Conservation (phyloP, 2,113 vertebrate genomes). For the Asarcornis scutulata region DNA sequence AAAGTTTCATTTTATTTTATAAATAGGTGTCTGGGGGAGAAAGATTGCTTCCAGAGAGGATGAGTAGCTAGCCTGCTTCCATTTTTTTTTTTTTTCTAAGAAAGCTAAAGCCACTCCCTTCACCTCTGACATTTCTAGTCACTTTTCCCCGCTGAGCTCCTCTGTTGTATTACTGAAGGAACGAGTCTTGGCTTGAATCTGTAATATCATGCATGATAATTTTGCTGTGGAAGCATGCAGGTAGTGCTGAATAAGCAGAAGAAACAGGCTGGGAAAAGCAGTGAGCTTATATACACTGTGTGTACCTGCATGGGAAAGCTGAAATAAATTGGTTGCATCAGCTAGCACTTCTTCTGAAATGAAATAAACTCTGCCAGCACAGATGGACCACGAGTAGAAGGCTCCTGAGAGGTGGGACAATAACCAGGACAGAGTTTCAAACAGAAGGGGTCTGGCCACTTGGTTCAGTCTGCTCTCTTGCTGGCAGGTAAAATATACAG, state of each 20-base stretch:
- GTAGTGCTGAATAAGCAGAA: slow-evolving; percentile 44
- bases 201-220: not conserved
- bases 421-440: not conserved
- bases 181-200: slow-evolving; percentile 14
- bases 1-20: not conserved
- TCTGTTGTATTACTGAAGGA: fast-evolving
- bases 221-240: not conserved
- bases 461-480: not conserved
- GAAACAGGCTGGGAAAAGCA: not conserved
- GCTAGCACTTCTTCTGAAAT: not conserved
- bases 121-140: not conserved
- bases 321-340: not conserved
- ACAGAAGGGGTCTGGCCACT: not conserved
- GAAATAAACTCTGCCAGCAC: not conserved
- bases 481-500: not conserved
- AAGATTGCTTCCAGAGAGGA: not conserved
- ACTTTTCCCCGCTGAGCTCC: not conserved
- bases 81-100: not conserved
- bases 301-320: not conserved
- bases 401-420: not conserved
- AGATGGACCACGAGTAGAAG: not conserved
- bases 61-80: not conserved
- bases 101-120: not conserved
- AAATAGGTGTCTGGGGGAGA: no score
- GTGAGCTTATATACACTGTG: not conserved